These are phyloP conservation scores for Drosophila burlai DNA, from an alignment of 1,140 invertebrate species.

Conservation along the genomic window DNA sequence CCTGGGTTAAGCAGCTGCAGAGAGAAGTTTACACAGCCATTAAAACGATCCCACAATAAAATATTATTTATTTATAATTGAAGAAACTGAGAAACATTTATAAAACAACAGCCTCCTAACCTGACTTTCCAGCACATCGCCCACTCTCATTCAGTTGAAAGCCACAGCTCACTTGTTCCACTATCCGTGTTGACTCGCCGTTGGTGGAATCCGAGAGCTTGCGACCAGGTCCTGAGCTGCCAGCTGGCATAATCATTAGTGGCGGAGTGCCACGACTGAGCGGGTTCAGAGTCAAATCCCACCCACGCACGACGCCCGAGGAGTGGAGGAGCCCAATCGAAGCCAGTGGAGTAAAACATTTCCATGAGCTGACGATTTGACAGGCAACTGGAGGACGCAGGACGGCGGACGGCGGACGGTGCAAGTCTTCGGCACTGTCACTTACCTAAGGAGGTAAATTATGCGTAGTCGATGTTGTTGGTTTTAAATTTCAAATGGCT, in stretches of 20 bases:
- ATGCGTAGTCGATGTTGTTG: conserved; percentile 64
- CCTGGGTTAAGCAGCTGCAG: background rate
- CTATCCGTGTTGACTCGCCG: background rate
- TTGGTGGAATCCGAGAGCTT: conserved; percentile 2
- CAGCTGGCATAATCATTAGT: conserved; percentile 63
- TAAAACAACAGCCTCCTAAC: background rate
- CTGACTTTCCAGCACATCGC: background rate
- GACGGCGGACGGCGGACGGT: background rate
- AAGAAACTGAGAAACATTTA: conserved; percentile 6
- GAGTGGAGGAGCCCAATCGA: background rate
- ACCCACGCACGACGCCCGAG: conserved; percentile 16
- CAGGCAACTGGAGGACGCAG: conserved; percentile 26
- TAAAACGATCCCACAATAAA: too few species aligned
- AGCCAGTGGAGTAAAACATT: conserved; percentile 52
- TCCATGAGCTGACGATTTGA: conserved; percentile 63
- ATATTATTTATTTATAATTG: background rate
- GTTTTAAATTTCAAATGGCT: conserved; percentile 71
- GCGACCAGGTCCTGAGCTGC: conserved; percentile 40
- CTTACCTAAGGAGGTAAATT: conserved; percentile 57
- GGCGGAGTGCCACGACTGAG: conserved; percentile 28
- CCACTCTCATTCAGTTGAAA: conserved; percentile 6
- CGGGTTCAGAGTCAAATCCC: conserved; percentile 11
- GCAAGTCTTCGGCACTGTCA: conserved; percentile 56
- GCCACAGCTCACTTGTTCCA: conserved; percentile 36
- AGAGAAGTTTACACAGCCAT: background rate